Evolutionary conservation across 1,140 invertebrate genomes (phyloP).

Genomic region (Eriocheir sinensis): DNA sequence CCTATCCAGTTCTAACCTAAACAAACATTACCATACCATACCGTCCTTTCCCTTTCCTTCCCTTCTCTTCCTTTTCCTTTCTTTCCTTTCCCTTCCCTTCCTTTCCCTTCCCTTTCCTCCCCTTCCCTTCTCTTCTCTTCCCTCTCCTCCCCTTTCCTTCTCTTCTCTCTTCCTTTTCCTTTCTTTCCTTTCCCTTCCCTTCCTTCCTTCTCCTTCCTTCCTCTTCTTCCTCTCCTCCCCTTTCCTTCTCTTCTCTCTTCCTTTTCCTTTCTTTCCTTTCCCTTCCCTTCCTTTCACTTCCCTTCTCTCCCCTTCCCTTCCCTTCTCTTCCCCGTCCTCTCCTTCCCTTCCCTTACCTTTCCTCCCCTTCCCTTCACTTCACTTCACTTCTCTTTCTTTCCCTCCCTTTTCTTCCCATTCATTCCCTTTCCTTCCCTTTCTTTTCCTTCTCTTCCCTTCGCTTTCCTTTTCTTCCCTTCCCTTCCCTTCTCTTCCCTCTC

Average conservation of each 20-base stretch:
- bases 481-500: neutral
- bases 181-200: neutral
- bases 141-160: neutral
- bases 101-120: neutral
- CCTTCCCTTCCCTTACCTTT: neutral
- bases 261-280: too few relatives aligned
- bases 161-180: neutral
- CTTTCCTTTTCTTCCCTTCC: neutral
- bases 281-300: neutral
- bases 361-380: neutral
- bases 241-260: too few relatives aligned
- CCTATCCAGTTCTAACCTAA: too few relatives aligned
- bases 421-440: neutral
- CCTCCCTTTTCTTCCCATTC: too few relatives aligned
- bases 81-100: neutral
- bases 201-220: neutral
- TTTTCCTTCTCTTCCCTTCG: neutral
- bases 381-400: neutral
- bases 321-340: neutral
- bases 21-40: too few relatives aligned
- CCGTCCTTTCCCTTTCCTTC: neutral
- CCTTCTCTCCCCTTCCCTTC: neutral
- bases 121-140: neutral
- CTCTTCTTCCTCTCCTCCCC: neutral
- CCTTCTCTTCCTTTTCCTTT: neutral